Evolutionary conservation across 2,797 vertebrate genomes (phyloP).

Genomic region (Sternarchorhynchus goeldii): DNA sequence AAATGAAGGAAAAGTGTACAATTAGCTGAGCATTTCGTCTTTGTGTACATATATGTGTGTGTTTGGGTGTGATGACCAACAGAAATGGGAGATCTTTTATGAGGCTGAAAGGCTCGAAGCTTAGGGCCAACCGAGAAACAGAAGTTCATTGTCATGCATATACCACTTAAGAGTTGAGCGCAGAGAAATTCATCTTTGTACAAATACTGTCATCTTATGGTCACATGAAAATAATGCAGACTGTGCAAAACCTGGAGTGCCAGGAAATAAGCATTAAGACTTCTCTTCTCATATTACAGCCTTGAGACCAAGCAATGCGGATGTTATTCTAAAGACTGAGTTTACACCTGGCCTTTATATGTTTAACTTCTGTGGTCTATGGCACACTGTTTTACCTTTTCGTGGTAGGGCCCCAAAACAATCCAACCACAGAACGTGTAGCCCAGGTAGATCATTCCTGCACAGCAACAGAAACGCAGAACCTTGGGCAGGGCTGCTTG

Average conservation of each 20-base stretch:
- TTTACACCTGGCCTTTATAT: not conserved
- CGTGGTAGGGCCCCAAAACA: slow-evolving; percentile 93
- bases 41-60: not conserved
- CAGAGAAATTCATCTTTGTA: not conserved
- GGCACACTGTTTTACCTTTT: slow-evolving; percentile 79
- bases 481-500: slow-evolving; percentile 92
- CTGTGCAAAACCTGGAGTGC: slow-evolving; percentile 10
- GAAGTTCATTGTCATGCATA: not conserved
- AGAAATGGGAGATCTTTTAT: not conserved
- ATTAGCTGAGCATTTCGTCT: no score
- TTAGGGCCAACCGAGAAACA: not conserved
- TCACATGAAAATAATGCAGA: not conserved
- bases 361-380: not conserved
- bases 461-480: slow-evolving; percentile 94
- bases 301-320: not conserved
- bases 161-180: no score
- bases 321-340: not conserved
- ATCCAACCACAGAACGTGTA: slow-evolving; percentile 99
- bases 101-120: not conserved
- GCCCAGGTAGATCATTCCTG: slow-evolving; percentile 97
- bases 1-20: not conserved
- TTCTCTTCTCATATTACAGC: not conserved
- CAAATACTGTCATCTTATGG: slow-evolving; percentile 54
- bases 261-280: no score
- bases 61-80: not conserved